Base-by-base conservation (phyloP, 2,888 invertebrate genomes). In the Autographa pulchrina region DNA sequence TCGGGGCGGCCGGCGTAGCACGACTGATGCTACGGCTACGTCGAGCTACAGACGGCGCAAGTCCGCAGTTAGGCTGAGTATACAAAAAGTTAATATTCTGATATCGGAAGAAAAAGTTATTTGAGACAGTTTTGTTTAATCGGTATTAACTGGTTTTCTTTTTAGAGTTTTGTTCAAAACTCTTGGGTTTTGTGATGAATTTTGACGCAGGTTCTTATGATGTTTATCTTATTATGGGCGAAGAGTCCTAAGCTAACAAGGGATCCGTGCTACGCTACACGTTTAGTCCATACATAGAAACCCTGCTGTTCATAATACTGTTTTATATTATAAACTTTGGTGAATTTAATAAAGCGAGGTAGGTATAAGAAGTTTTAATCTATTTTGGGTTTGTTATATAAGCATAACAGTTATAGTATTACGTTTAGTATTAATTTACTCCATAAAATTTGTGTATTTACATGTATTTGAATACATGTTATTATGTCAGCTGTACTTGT, bases 41-140 rank as follows among this genome's bases (percentile, higher is more conserved):
- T 78, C 70, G 85, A 66, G 82, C 85, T 86, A 86, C 86, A 83
- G 81, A 90, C 86, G 81, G 94, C 94, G 94, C 94, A 94, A 92
- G 90, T 89, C 90, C 87, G 13, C 68, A 77, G 77, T 89, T 83
- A 82, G 83, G 87, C 86, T 77, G 76, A 76, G 65, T 75, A 61
- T 70, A 85, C 81, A 82, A 76, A 80, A 84, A 83, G 67, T 79
- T 77, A 60, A 70, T 80, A 74, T 75, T 70, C 31, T 20, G 62
- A 71, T 74, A 82, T 74, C 70, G 69, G 62, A 81, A 72, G 62
- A 67, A 68, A 69, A 75, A 75, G 75, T 84, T 76, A 67, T 68
- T 68, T 56, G 9, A 20, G 61, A 32, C 13, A 63, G 43, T 62
- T 69, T 65, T 60, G 38, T 73, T 68, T 20, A 31, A 68, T 68